Conservation (phyloP, 1,140 invertebrate species). For the Cyclina sinensis region DNA sequence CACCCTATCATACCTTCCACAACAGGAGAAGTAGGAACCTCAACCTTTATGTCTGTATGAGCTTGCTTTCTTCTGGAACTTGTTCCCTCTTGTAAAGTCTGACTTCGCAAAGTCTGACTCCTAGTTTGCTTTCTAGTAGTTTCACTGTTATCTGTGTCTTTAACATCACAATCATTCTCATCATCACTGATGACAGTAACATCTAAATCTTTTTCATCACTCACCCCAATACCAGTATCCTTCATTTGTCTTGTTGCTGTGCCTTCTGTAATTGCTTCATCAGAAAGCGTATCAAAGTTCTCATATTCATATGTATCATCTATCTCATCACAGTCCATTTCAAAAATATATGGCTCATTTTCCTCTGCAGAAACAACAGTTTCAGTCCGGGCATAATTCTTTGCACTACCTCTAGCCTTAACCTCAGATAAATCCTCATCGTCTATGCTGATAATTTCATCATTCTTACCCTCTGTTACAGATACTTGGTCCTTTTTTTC, state of each 20-base stretch:
- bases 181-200: conserved; percentile 60
- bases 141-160: not conserved
- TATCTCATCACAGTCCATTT: conserved; percentile 50
- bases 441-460: conserved; percentile 22
- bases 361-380: not conserved
- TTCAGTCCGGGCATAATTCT: not conserved
- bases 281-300: not conserved
- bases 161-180: conserved; percentile 34
- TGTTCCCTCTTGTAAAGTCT: too few relatives aligned
- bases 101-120: too few relatives aligned
- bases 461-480: not conserved
- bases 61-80: not conserved
- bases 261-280: not conserved
- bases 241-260: not conserved
- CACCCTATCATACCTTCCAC: too few relatives aligned
- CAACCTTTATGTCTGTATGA: not conserved
- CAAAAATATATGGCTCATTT: conserved; percentile 21
- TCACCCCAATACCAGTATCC: not conserved
- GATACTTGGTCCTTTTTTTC: not conserved
- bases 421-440: conserved; percentile 25
- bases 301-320: conserved; percentile 58
- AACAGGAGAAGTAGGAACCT: too few relatives aligned
- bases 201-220: conserved; percentile 61
- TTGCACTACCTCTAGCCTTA: not conserved
- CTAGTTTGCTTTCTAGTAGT: too few relatives aligned